A percentile compares a stretch with the other conserved stretches of the same genome.
phyloP scores from a whole-genome alignment of 2,888 invertebrate genomes.

The Drosophila aldrichi region DNA sequence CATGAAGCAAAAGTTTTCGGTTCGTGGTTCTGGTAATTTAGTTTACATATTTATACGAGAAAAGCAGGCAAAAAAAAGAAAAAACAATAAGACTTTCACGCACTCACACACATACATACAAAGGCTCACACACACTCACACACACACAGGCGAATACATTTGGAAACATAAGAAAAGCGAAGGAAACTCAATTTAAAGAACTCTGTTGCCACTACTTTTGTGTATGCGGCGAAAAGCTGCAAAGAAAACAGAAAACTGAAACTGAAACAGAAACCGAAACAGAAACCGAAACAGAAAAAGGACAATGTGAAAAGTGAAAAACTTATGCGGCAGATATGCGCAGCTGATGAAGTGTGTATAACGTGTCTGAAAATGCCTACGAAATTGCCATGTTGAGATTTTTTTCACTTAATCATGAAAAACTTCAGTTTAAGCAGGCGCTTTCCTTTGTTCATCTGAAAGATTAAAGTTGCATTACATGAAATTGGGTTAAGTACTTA shows the following conservation, averaged over 20 bases:
- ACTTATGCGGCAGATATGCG: slow-evolving; percentile 25
- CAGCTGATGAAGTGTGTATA: slow-evolving; percentile 13
- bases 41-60: slow-evolving; percentile 47
- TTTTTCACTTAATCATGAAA: not conserved
- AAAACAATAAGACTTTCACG: slow-evolving; percentile 22
- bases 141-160: slow-evolving; percentile 12
- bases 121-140: not conserved
- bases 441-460: slow-evolving; percentile 3
- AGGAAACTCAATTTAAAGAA: slow-evolving; percentile 55
- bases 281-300: slow-evolving; percentile 4
- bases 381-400: slow-evolving; percentile 3
- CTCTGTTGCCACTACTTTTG: slow-evolving; percentile 39
- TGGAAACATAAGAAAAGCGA: slow-evolving; percentile 28
- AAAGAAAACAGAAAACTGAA: slow-evolving; percentile 1
- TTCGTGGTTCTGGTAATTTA: slow-evolving; percentile 49
- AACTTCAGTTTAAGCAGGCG: not conserved
- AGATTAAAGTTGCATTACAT: too few species aligned
- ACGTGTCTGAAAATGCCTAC: slow-evolving; percentile 4
- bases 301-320: slow-evolving; percentile 20
- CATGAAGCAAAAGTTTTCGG: slow-evolving; percentile 38
- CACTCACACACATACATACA: slow-evolving; percentile 11
- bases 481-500: not conserved
- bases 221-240: slow-evolving; percentile 26
- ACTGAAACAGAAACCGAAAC: too few species aligned
- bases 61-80: not conserved